Evolutionary conservation across 2,888 invertebrate species (phyloP).

Genomic region (Stictocephala bisonia): DNA sequence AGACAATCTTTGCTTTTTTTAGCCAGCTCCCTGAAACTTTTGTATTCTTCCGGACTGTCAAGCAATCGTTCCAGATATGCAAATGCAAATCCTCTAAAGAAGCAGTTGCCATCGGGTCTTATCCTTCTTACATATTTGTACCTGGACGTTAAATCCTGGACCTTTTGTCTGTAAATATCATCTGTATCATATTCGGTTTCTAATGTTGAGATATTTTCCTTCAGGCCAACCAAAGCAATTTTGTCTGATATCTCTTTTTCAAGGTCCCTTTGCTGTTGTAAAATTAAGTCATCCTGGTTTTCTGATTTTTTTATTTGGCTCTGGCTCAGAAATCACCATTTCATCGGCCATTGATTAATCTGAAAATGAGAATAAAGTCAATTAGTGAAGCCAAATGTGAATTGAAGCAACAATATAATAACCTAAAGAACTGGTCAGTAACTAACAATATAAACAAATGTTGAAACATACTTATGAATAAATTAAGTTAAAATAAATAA

Average conservation of each 20-base stretch:
- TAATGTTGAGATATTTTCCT: conserved; percentile 79
- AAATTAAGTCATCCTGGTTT: too few relatives aligned
- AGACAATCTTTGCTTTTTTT: conserved; percentile 90
- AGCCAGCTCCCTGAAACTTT: conserved; percentile 84
- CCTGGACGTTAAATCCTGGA: conserved; percentile 82
- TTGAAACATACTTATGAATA: too few relatives aligned
- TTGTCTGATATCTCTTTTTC: conserved; percentile 92
- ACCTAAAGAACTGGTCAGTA: too few relatives aligned
- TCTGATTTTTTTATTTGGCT: too few relatives aligned
- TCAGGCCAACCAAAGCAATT: conserved; percentile 83
- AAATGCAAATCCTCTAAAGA: conserved; percentile 96
- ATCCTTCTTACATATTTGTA: conserved; percentile 89
- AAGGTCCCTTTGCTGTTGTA: too few relatives aligned
- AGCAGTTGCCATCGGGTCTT: conserved; percentile 97
- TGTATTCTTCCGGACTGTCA: conserved; percentile 83
- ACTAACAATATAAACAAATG: too few relatives aligned
- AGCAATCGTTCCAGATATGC: conserved; percentile 92
- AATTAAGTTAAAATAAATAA: too few relatives aligned
- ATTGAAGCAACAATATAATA: too few relatives aligned
- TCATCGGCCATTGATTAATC: too few relatives aligned
- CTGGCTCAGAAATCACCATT: too few relatives aligned
- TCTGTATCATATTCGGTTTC: conserved; percentile 93
- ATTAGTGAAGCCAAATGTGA: too few relatives aligned
- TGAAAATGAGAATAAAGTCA: too few relatives aligned
- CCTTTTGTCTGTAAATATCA: conserved; percentile 83